Percentiles rank a stretch among this genome's conserved stretches.
phyloP scores from a whole-genome alignment of 2,113 vertebrate species.

The Mormyrus iriodes region DNA sequence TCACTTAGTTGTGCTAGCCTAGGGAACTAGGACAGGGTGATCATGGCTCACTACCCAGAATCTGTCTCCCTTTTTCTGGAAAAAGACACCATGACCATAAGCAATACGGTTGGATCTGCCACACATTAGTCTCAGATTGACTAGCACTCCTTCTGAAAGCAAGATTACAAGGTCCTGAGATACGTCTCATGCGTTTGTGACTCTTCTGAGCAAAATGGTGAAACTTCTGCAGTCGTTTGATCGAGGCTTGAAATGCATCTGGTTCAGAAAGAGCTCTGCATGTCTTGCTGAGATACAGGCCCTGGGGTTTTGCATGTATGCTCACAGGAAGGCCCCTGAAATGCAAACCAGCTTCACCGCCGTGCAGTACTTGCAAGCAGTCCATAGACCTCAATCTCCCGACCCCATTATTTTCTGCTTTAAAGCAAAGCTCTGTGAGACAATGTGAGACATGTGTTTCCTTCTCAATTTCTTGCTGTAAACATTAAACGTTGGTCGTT shows the following conservation, averaged over 20 bases:
- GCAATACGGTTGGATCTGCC: background rate
- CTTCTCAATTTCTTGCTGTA: slow-evolving; percentile 56
- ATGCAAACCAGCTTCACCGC: slow-evolving; percentile 41
- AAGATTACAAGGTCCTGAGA: background rate
- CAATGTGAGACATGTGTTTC: slow-evolving; percentile 50
- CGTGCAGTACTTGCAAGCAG: slow-evolving; percentile 34
- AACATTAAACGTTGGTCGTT: slow-evolving; percentile 34
- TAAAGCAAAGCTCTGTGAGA: slow-evolving; percentile 43
- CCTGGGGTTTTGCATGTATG: slow-evolving; percentile 50
- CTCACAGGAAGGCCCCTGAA: slow-evolving; percentile 56
- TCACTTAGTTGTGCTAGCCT: background rate
- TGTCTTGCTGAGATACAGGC: slow-evolving; percentile 36
- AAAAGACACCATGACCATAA: background rate
- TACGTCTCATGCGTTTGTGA: slow-evolving; percentile 23
- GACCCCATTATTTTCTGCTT: slow-evolving; percentile 31
- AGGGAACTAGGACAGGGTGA: background rate
- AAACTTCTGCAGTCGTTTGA: slow-evolving; percentile 34
- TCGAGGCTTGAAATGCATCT: background rate
- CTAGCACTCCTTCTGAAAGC: background rate
- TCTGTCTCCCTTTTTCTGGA: background rate
- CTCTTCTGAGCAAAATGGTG: slow-evolving; percentile 51
- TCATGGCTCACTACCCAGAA: background rate
- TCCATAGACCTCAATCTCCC: slow-evolving; percentile 40
- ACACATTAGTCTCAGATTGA: background rate
- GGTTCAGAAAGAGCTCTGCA: slow-evolving; percentile 25